Evolutionary conservation across 2,797 vertebrate genomes (phyloP).

Genomic region (Stomatorhinus walkeri): DNA sequence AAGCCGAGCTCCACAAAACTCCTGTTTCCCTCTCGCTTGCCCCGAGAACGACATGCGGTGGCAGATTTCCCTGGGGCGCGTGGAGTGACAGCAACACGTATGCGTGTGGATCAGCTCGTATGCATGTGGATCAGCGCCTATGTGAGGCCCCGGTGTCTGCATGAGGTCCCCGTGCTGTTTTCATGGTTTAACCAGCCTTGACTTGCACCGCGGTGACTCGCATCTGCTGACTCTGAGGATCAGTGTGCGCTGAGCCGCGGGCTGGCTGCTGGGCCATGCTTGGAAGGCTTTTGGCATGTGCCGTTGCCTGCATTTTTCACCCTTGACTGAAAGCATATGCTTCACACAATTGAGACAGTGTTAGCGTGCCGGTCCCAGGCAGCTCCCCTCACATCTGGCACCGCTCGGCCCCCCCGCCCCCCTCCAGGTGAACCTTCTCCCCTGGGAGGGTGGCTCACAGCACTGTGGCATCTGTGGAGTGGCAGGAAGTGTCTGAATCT

Average conservation of each 20-base stretch:
- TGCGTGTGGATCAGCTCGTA: background rate
- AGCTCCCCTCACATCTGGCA: conserved; percentile 94
- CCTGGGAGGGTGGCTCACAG: conserved; percentile 78
- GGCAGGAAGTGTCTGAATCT: conserved; percentile 87
- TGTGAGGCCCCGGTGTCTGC: conserved; percentile 64
- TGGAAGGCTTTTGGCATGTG: conserved; percentile 91
- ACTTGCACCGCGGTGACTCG: conserved; percentile 87
- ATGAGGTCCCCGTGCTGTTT: conserved; percentile 74
- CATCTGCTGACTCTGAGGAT: conserved; percentile 80
- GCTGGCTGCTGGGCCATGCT: conserved; percentile 89
- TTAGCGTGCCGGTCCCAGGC: conserved; percentile 73
- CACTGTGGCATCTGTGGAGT: conserved; percentile 78
- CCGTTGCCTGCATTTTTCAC: conserved; percentile 90
- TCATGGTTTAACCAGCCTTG: conserved; percentile 76
- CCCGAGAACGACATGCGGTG: conserved; percentile 23
- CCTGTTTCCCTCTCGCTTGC: conserved; percentile 22
- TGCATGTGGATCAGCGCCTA: conserved; percentile 45
- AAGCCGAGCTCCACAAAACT: conserved; percentile 3
- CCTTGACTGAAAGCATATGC: conserved; percentile 96
- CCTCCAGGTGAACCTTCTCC: conserved; percentile 90
- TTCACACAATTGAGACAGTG: conserved; percentile 86
- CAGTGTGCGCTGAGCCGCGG: conserved; percentile 70
- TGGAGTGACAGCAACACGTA: conserved; percentile 44
- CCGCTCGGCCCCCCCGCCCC: conserved; percentile 73
- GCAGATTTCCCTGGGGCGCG: conserved; percentile 34